Conservation (phyloP, 2,888 invertebrate species). For the Amorpha juglandis region DNA sequence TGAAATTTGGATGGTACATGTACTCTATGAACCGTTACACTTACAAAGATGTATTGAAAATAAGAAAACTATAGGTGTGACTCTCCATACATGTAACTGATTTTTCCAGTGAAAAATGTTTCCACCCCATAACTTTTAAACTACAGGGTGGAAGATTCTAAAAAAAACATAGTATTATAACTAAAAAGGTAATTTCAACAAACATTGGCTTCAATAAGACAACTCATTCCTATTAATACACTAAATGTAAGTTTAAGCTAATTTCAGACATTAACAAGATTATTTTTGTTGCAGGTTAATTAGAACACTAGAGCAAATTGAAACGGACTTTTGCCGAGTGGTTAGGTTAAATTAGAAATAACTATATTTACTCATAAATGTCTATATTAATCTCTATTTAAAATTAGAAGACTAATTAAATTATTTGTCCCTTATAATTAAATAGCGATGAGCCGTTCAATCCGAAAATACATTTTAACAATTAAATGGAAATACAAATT, state of each 20-base stretch:
- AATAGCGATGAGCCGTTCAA: background rate
- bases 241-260: background rate
- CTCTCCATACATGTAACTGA: no score
- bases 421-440: background rate
- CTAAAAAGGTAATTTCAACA: no score
- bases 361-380: background rate
- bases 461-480: slow-evolving; percentile 45
- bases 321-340: slow-evolving; percentile 35
- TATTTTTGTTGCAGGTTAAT: slow-evolving; percentile 66
- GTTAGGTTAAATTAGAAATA: background rate
- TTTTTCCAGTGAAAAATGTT: no score
- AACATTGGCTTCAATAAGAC: background rate
- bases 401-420: background rate
- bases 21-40: no score
- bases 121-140: no score
- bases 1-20: no score
- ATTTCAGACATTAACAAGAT: slow-evolving; percentile 15
- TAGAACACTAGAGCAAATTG: slow-evolving; percentile 50
- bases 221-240: background rate
- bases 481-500: slow-evolving; percentile 64
- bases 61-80: no score
- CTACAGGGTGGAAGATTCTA: no score
- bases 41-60: no score
- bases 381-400: background rate
- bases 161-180: no score